Percentiles rank a stretch among this genome's conserved stretches.
These are phyloP conservation scores for Notothenia rossii DNA, from an alignment of 2,113 vertebrate genomes.

Conservation along the genomic window DNA sequence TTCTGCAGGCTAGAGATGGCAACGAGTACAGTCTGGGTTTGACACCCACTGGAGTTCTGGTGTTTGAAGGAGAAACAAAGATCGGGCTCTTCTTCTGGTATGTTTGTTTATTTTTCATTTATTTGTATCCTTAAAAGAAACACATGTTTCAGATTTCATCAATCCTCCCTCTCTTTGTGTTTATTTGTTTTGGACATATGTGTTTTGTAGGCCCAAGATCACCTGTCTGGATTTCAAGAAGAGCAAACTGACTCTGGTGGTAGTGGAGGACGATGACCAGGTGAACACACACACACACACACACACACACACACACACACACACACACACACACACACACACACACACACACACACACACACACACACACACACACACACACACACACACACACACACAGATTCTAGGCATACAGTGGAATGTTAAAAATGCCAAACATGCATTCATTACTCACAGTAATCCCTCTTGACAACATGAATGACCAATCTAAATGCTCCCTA, in stretches of 20 bases:
- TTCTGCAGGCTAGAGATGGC: conserved; percentile 91
- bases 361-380: not conserved
- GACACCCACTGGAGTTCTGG: conserved; percentile 97
- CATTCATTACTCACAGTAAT: not conserved
- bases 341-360: not conserved
- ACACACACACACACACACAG: not conserved
- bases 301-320: too few species aligned
- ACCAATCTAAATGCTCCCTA: not conserved
- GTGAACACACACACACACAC: conserved; percentile 73
- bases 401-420: not conserved
- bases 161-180: not conserved
- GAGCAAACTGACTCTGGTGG: conserved; percentile 95
- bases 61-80: conserved; percentile 98
- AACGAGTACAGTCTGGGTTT: conserved; percentile 98
- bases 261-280: conserved; percentile 98
- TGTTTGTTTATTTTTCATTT: conserved; percentile 36
- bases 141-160: not conserved
- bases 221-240: conserved; percentile 98
- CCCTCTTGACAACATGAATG: not conserved
- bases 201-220: conserved; percentile 93
- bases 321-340: too few species aligned
- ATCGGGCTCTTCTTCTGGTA: conserved; percentile 99
- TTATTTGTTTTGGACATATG: not conserved
- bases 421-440: not conserved
- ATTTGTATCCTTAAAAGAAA: not conserved